Conservation (phyloP, 2,113 vertebrate species). For the Silurus asotus region DNA sequence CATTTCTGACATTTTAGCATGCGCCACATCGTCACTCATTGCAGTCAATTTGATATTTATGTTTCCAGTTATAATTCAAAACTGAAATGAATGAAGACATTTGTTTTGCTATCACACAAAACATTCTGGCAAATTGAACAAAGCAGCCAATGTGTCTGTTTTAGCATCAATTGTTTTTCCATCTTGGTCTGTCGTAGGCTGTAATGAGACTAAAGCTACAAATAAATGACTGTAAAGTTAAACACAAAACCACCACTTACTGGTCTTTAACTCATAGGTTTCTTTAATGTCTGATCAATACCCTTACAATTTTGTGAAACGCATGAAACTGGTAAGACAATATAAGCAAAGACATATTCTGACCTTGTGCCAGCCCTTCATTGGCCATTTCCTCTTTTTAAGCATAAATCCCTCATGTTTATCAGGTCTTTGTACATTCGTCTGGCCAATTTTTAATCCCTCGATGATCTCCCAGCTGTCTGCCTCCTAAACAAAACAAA, state of each 20-base stretch:
- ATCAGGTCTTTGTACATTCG: conserved; percentile 93
- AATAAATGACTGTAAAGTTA: neutral
- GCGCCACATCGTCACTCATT: neutral
- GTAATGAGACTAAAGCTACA: neutral
- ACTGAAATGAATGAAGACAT: neutral
- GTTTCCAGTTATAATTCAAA: neutral
- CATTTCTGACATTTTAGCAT: neutral
- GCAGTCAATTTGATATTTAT: neutral
- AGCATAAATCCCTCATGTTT: conserved; percentile 98
- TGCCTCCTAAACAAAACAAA: conserved; percentile 78
- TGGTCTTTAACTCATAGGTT: neutral
- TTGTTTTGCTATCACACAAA: neutral
- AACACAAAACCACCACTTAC: neutral
- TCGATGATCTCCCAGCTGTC: conserved; percentile 99
- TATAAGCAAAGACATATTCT: conserved; percentile 21
- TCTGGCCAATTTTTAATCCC: conserved; percentile 96
- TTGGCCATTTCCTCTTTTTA: conserved; percentile 99
- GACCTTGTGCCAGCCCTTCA: conserved; percentile 99
- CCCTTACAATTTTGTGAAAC: neutral
- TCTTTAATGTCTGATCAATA: neutral
- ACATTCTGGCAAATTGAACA: neutral
- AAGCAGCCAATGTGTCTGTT: neutral
- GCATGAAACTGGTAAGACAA: neutral
- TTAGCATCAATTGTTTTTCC: too few relatives aligned
- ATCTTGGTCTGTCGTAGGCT: neutral